These are phyloP conservation scores for Glaucopsyche alexis DNA, from an alignment of 2,888 invertebrate genomes.

Conservation along the genomic window DNA sequence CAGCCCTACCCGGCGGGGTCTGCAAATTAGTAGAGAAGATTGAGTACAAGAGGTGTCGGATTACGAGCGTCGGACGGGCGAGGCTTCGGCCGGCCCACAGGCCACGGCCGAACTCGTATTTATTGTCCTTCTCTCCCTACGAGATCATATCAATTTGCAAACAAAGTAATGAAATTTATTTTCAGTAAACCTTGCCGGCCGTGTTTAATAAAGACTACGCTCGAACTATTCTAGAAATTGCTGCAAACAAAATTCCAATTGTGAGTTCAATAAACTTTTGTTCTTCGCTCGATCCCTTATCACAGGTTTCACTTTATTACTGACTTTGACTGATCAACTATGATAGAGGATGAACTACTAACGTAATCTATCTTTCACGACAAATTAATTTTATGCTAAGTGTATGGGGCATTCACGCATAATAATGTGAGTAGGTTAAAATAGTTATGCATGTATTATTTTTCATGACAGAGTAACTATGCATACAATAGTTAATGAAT, in stretches of 20 bases:
- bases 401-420: not conserved
- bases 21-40: conserved; percentile 71
- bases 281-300: not conserved
- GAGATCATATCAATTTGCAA: conserved; percentile 38
- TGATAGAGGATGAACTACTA: not conserved
- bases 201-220: not conserved
- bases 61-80: conserved; percentile 56
- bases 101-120: conserved; percentile 42
- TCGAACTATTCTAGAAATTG: not conserved
- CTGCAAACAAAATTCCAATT: conserved; percentile 8
- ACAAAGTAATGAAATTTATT: conserved; percentile 34
- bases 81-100: conserved; percentile 55
- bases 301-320: conserved; percentile 18
- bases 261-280: conserved; percentile 10
- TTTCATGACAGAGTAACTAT: not conserved
- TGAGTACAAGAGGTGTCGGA: conserved; percentile 70
- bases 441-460: not conserved
- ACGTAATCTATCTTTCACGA: not conserved
- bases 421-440: not conserved
- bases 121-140: conserved; percentile 41
- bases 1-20: conserved; percentile 54
- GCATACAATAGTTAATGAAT: not conserved
- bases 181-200: conserved; percentile 36
- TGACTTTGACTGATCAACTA: conserved; percentile 13
- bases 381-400: conserved; percentile 3